phyloP scores from a whole-genome alignment of 1,140 invertebrate species.

The Branchinecta lynchi region DNA sequence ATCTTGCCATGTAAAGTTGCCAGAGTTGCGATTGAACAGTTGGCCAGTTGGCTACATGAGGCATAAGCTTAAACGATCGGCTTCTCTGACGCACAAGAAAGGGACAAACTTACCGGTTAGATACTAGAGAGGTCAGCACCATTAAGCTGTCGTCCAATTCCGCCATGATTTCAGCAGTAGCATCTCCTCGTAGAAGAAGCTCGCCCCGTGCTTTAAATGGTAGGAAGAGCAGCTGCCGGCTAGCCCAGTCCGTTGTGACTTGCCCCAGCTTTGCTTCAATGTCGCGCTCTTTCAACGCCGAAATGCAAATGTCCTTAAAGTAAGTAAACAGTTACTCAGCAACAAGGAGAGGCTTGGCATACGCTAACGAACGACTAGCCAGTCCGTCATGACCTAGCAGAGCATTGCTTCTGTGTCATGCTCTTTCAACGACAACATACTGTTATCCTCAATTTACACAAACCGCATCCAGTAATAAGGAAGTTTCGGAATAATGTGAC shows the following conservation, averaged over 20 bases:
- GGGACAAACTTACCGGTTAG: conserved; percentile 47
- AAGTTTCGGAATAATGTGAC: too few relatives aligned
- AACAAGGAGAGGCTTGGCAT: conserved; percentile 19
- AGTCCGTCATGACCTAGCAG: too few relatives aligned
- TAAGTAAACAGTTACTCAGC: conserved; percentile 5
- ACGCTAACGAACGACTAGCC: too few relatives aligned
- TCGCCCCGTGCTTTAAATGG: conserved; percentile 91
- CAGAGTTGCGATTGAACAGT: too few relatives aligned
- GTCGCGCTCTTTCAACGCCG: conserved; percentile 93
- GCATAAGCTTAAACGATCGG: too few relatives aligned
- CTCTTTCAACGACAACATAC: too few relatives aligned
- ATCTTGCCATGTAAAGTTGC: too few relatives aligned
- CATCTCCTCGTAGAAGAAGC: conserved; percentile 74
- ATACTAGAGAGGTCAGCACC: conserved; percentile 79
- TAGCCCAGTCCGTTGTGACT: conserved; percentile 89
- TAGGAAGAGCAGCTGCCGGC: conserved; percentile 81
- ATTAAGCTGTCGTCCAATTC: conserved; percentile 89
- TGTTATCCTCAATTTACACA: too few relatives aligned
- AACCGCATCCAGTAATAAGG: too few relatives aligned
- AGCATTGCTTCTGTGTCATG: too few relatives aligned
- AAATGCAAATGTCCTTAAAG: conserved; percentile 80
- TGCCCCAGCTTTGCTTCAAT: conserved; percentile 89
- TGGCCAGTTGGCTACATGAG: too few relatives aligned
- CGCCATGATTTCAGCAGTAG: conserved; percentile 83
- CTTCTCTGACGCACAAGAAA: too few relatives aligned